Evolutionary conservation across 2,113 vertebrate genomes (phyloP), one percentile per base, ranked within the genome.

Genomic region (Budorcas taxicolor): DNA sequence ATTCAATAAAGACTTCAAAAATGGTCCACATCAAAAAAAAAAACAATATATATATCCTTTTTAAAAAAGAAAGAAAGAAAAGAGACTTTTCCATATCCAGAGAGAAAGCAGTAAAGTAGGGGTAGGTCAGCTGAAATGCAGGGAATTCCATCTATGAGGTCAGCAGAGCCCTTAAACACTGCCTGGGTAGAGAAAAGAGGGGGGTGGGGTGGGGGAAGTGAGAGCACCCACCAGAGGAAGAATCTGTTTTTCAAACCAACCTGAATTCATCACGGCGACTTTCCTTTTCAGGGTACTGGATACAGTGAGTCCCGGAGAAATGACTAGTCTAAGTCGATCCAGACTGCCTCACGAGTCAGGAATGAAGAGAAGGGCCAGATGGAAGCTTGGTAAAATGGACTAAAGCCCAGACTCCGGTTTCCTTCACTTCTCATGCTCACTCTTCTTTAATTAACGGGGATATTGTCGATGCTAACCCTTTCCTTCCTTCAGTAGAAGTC

Each of bases 181-280:
- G 15, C 33, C 67, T 89, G 21, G 5, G 5, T 80, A 58, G 47
- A 88, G 16, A 36, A 31, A 58, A 14, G 23, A 14, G 8, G 2
- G 0, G 0, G 3, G 1, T 6, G 4, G 7, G 21, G 3, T 40
- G 12, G 9, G 33, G 25, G 8, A 0, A 3, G 52, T 3, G 3
- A 43, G 40, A 40, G 23, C 10, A 36, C 0, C 1, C 10, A 53
- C 17, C 55, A 87, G 50, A 80, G 27, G 23, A 93, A 15, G 25
- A 16, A 27, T 52, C 9, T 62, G 47, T 6, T 95, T 92, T 91
- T 76, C 55, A 83, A 23, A 71, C 19, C 10, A 60, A 52, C 21
- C 33, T 4, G 33, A 95, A 83, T 58, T 71, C 36, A 31, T 58
- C 23, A 82, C 3, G 25, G 43, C 7, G 6, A 60, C 55, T 62